Evolutionary conservation across 2,797 vertebrate genomes (phyloP), one percentile per base, ranked within the genome.

Genomic region (Selene dorsalis): DNA sequence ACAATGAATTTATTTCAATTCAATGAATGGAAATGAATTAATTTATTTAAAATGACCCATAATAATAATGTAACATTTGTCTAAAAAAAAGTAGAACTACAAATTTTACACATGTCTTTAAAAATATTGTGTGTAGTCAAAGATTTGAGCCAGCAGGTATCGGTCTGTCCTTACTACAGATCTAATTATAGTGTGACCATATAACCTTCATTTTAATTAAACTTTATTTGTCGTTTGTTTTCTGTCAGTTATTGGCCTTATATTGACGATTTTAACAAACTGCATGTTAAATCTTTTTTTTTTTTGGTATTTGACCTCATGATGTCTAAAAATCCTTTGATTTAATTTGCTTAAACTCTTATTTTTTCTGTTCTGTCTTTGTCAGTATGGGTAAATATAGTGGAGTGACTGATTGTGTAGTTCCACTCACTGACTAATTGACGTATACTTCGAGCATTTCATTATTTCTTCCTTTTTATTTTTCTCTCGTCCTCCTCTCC

Each of bases 161-260:
- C 91, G 88, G 94, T 95, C 93, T 94, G 90, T 93, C 91, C 91
- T 91, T 93, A 91, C 86, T 84, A n/a, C 30, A 69, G 58, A 72
- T 80, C 45, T 69, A 63, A 53, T 26, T 20, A n/a, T n/a, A 26
- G 12, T 52, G 3, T 45, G 63, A 80, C 20, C n/a, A 38, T 71
- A 4, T 68, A 85, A 79, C 26, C 50, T 69, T 28, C 45, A 67
- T 79, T 84, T 78, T 71, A 57, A 86, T 81, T 45, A 9, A 63
- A 72, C 30, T 75, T 83, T 75, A 8, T 84, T 80, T 89, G n/a
- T 78, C 6, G 45, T 50, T 89, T 87, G 58, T 75, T 53, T 74
- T 86, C 73, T 75, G 53, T 74, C 60, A 68, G 70, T 85, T 84
- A 71, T 72, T 77, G 48, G 72, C 66, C 35, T 69, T 50, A 32